Evolutionary conservation across 35 echinoderm and acorn worm species (phyloP).

Genomic region (Strongylocentrotus purpuratus): DNA sequence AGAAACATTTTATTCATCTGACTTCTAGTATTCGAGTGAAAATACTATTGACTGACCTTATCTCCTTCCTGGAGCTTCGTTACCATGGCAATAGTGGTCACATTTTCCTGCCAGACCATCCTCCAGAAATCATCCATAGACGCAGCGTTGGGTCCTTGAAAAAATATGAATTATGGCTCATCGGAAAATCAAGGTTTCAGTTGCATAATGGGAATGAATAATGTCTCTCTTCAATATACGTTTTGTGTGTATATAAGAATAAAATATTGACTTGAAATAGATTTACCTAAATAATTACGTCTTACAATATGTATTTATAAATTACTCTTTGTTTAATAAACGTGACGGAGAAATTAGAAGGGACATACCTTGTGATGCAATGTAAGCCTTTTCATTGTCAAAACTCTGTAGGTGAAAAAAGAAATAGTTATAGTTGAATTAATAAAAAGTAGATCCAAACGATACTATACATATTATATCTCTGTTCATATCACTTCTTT

Average conservation of each 20-base stretch:
- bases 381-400: background rate
- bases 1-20: too few species aligned
- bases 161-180: background rate
- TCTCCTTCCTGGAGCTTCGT: slow-evolving; percentile 73
- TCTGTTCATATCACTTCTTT: too few species aligned
- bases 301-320: too few species aligned
- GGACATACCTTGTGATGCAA: slow-evolving; percentile 10
- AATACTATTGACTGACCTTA: slow-evolving; percentile 47
- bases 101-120: slow-evolving; percentile 82
- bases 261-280: too few species aligned
- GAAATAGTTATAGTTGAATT: too few species aligned
- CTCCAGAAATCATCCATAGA: slow-evolving; percentile 85
- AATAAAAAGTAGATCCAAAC: too few species aligned
- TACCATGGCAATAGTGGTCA: slow-evolving; percentile 66
- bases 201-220: background rate
- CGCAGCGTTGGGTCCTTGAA: slow-evolving; percentile 61
- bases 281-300: too few species aligned
- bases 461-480: too few species aligned
- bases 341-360: background rate
- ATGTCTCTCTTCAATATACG: too few species aligned
- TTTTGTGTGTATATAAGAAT: too few species aligned
- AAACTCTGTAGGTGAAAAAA: background rate
- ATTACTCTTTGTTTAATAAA: too few species aligned
- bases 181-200: background rate
- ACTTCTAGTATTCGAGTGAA: too few species aligned